Evolutionary conservation across 1,140 invertebrate genomes (phyloP), one percentile per base, ranked within the genome.

Genomic region (Nebria ingens): DNA sequence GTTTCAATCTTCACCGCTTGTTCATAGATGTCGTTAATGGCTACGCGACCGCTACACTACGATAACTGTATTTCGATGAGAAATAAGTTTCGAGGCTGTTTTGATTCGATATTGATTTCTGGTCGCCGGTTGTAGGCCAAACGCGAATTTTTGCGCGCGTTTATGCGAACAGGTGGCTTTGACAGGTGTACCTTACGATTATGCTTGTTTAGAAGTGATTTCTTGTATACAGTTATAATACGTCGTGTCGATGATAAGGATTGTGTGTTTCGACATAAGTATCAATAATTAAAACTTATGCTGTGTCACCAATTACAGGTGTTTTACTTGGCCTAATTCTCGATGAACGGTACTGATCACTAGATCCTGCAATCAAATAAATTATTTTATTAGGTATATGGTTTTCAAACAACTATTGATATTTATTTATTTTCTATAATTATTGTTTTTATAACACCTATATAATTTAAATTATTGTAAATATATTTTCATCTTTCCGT

Each of bases 151-250:
- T 45, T 17, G 25, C 25, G 25, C 25, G 25, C 25, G 6, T 12
- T 29, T 45, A 12, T 9, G 17, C 4, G 40, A 45, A 45, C 40
- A 45, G 40, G 40, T 45, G 40, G 40, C 40, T 17, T 4, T 45
- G 40, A 45, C 40, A 45, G 40, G 9, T 45, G 40, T 45, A 4
- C n/a, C n/a, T n/a, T n/a, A n/a, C n/a, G n/a, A n/a, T n/a, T n/a
- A n/a, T n/a, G n/a, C n/a, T n/a, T n/a, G n/a, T n/a, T n/a, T n/a
- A n/a, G n/a, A n/a, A n/a, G n/a, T n/a, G n/a, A n/a, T n/a, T n/a
- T n/a, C n/a, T n/a, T n/a, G n/a, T n/a, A n/a, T n/a, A n/a, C n/a
- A n/a, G n/a, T n/a, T n/a, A n/a, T n/a, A n/a, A n/a, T n/a, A n/a
- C n/a, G n/a, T n/a, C n/a, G n/a, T n/a, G n/a, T n/a, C n/a, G n/a